Evolutionary conservation across 2,113 vertebrate genomes (phyloP).

Genomic region (Sinocyclocheilus anophthalmus): DNA sequence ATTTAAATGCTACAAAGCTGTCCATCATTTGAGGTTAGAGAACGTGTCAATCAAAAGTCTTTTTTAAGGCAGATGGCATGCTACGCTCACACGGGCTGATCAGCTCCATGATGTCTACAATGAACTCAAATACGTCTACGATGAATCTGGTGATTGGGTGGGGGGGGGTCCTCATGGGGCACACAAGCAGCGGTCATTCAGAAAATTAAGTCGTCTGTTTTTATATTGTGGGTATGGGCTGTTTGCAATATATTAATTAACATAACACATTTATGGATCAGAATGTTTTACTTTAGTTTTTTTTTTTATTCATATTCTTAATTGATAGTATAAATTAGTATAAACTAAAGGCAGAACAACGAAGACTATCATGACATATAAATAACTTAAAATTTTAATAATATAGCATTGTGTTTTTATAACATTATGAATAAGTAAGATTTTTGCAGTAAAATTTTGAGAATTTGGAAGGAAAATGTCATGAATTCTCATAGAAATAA

Average conservation of each 20-base stretch:
- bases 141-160: too few relatives aligned
- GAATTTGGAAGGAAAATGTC: not conserved
- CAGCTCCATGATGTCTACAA: not conserved
- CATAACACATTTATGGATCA: not conserved
- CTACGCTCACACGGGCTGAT: not conserved
- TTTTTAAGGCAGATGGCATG: not conserved
- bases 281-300: not conserved
- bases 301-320: not conserved
- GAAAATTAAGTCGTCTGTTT: too few relatives aligned
- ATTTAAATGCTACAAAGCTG: slow-evolving; percentile 29
- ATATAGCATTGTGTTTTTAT: not conserved
- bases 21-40: slow-evolving; percentile 23
- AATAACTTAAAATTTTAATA: not conserved
- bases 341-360: not conserved
- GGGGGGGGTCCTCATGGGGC: too few relatives aligned
- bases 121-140: not conserved
- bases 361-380: not conserved
- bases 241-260: not conserved
- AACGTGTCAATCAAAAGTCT: slow-evolving; percentile 31
- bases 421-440: not conserved
- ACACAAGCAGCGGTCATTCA: too few relatives aligned
- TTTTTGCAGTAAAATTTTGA: not conserved
- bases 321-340: not conserved
- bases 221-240: too few relatives aligned
- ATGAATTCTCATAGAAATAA: not conserved